phyloP scores from a whole-genome alignment of 2,888 invertebrate genomes.

The Sepioteuthis lessoniana region DNA sequence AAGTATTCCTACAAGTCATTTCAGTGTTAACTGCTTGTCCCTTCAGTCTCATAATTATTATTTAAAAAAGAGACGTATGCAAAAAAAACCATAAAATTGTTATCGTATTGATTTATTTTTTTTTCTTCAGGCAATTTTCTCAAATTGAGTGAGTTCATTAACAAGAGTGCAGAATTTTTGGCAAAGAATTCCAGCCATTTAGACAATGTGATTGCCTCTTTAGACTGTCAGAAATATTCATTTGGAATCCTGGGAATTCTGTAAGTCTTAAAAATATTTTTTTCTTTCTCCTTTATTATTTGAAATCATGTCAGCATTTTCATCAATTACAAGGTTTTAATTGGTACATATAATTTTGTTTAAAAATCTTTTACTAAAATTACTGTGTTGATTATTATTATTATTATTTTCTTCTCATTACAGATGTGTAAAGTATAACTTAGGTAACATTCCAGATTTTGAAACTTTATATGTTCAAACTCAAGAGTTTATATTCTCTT shows the following conservation, averaged over 20 bases:
- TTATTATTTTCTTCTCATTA: conserved; percentile 48
- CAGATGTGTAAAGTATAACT: conserved; percentile 74
- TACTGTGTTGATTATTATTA: background rate
- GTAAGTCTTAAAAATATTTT: conserved; percentile 78
- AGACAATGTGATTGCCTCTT: conserved; percentile 91
- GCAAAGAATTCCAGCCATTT: conserved; percentile 88
- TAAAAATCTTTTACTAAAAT: background rate
- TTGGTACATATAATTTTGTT: background rate
- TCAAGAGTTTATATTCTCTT: conserved; percentile 88
- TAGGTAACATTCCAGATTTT: conserved; percentile 73
- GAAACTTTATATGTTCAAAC: conserved; percentile 84
- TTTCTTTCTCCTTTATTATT: background rate
- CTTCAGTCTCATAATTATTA: too few species aligned
- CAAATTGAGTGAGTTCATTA: conserved; percentile 74
- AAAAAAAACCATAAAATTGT: too few species aligned
- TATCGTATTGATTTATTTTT: conserved; percentile 46
- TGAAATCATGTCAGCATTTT: background rate
- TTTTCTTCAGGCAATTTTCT: conserved; percentile 74
- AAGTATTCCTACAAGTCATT: too few species aligned
- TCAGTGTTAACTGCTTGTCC: too few species aligned
- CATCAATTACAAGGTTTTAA: background rate
- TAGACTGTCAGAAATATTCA: conserved; percentile 93
- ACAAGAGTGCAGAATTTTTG: conserved; percentile 84
- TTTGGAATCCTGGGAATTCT: conserved; percentile 90
- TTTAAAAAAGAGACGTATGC: too few species aligned